A percentile compares a stretch with the other conserved stretches of the same genome.
Evolutionary conservation across 2,888 invertebrate genomes (phyloP).

Genomic region (Oxycera nigricornis): DNA sequence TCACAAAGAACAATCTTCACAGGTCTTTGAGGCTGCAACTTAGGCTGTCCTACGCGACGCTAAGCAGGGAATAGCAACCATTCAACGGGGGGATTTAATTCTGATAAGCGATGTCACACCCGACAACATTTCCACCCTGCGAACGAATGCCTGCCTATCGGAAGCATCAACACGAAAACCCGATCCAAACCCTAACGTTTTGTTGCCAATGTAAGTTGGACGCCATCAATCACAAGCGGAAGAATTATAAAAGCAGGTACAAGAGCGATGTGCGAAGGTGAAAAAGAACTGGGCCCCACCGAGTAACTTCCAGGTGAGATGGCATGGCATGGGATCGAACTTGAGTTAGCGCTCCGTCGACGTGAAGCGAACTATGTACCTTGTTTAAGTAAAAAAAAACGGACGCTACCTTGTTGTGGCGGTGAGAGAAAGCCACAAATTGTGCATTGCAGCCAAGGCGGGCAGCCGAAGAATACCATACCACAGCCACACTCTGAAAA

Average conservation of each 20-base stretch:
- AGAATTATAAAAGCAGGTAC: neutral
- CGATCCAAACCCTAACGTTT: neutral
- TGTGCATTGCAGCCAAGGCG: neutral
- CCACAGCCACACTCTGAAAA: neutral
- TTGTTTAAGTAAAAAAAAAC: too few relatives aligned
- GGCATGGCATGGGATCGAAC: neutral
- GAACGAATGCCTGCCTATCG: neutral
- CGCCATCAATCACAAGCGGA: slow-evolving; percentile 12
- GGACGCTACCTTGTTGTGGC: neutral
- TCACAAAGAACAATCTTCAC: too few relatives aligned
- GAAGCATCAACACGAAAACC: slow-evolving; percentile 1
- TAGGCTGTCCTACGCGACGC: too few relatives aligned
- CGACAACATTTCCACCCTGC: neutral
- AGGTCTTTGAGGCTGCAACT: too few relatives aligned
- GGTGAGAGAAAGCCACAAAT: slow-evolving; percentile 10
- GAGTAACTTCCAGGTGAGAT: neutral
- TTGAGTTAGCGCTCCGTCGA: slow-evolving; percentile 1
- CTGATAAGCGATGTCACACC: slow-evolving; percentile 14
- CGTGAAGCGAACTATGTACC: neutral
- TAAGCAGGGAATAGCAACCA: neutral
- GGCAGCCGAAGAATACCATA: neutral
- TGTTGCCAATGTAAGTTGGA: neutral
- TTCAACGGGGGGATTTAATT: neutral
- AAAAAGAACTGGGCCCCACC: slow-evolving; percentile 4
- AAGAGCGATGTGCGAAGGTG: slow-evolving; percentile 3